Evolutionary conservation across 2,888 invertebrate genomes (phyloP).

Genomic region (Empis livida): DNA sequence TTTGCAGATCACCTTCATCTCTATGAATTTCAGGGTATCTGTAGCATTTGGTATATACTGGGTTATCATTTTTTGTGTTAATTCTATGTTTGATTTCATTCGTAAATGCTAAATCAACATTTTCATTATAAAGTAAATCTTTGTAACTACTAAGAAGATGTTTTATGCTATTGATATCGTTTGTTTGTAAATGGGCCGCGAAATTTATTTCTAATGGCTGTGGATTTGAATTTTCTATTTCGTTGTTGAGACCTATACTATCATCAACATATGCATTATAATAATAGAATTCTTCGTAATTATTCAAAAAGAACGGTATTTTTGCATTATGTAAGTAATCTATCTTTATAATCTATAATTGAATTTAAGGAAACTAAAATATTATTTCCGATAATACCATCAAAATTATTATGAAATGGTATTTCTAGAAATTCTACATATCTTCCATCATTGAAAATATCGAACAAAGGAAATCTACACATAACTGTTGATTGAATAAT

Average conservation of each 20-base stretch:
- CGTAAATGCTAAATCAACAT: neutral
- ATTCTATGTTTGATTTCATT: constrained; percentile 3
- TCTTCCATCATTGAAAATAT: neutral
- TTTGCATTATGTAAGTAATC: neutral
- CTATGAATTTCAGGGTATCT: constrained; percentile 11
- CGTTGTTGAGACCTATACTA: too few species aligned
- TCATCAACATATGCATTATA: neutral
- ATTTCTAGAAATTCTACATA: neutral
- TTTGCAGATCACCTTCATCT: constrained; percentile 9
- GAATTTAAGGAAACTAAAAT: neutral
- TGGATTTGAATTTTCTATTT: too few species aligned
- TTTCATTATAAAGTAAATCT: neutral
- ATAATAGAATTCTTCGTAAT: neutral
- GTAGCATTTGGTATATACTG: constrained; percentile 8
- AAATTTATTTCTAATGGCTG: too few species aligned
- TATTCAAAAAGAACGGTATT: neutral
- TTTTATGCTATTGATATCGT: neutral
- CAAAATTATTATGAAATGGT: neutral
- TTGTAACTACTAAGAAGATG: neutral
- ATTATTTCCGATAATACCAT: neutral
- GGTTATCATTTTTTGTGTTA: constrained; percentile 4
- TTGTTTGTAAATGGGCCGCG: too few species aligned
- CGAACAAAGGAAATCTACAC: neutral
- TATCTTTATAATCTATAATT: neutral
- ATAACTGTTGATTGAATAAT: too few species aligned